These are phyloP conservation scores for Apostichopus japonicus DNA, from an alignment of 35 echinoderm and acorn worm genomes.

Conservation along the genomic window DNA sequence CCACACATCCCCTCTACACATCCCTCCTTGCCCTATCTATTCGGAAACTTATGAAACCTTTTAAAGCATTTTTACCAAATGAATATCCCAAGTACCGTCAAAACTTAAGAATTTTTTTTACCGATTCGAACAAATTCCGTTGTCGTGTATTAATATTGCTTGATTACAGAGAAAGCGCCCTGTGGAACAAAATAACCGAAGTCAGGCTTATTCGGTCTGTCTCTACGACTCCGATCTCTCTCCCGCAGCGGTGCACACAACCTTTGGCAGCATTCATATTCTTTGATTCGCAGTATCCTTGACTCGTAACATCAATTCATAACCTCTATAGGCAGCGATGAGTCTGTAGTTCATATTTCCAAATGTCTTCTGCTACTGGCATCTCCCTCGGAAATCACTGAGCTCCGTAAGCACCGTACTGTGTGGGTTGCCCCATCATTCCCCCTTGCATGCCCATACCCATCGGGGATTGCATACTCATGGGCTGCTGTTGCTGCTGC, in stretches of 20 bases:
- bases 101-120: not conserved
- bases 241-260: not conserved
- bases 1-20: too few species aligned
- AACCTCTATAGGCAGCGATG: not conserved
- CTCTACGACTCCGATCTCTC: not conserved
- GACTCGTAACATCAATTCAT: not conserved
- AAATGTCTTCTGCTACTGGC: not conserved
- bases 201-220: too few species aligned
- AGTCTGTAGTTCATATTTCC: not conserved
- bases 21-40: too few species aligned
- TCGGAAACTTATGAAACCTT: too few species aligned
- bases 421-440: conserved; percentile 28
- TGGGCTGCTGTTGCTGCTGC: not conserved
- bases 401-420: conserved; percentile 35
- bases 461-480: not conserved
- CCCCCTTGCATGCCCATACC: conserved; percentile 22
- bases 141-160: not conserved
- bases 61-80: too few species aligned
- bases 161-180: not conserved
- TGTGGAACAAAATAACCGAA: not conserved
- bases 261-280: not conserved
- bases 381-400: not conserved
- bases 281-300: not conserved
- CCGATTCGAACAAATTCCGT: not conserved
- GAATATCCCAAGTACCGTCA: not conserved